Base-by-base conservation (phyloP, 1,140 invertebrate species). In the Periplaneta americana region DNA sequence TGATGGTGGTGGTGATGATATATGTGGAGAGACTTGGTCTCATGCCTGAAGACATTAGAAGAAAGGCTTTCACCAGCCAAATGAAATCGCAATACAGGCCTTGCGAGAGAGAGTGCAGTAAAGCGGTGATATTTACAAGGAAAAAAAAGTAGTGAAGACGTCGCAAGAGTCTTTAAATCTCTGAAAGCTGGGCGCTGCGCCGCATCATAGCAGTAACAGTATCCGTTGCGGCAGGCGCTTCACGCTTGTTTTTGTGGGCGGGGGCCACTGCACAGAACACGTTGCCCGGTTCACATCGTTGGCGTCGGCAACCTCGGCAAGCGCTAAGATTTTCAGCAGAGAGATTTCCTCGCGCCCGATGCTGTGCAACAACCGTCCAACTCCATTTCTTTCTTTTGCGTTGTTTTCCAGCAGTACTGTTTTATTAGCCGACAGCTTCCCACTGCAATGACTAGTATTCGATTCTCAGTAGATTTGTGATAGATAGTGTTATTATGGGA, bases 231-330 rank as follows among this genome's bases (percentile, higher is more conserved):
- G 75, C 15, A 34, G 33, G 34, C 33, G 34, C 75, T 32, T 32
- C 75, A 5, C 32, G 75, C 75, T 28, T 36, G 34, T 36, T 39
- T 78, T 48, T 66, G 48, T 66, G 48, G 48, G 48, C 10, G 0
- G n/a, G 48, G 48, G n/a, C 48, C 48, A 36, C 35, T 78, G 28
- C 22, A 48, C 35, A 48, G 39, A 37, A 39, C 77, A 78, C 77
- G 35, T 78, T 36, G 28, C n/a, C 77, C 35, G 77, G 77, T 78
- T 78, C 77, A 78, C 77, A 78, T 78, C 77, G 77, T 34, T 78
- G 77, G 77, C 77, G 77, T 34, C 36, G 77, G 77, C 77, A 78
- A 78, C 77, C 77, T 78, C 77, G 36, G 77, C 77, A 48, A 48
- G 28, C 77, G 77, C 77, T 31, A 78, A 78, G 77, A 37, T 78